Conservation (phyloP, 2,113 vertebrate species). For the rabbit (Oryctolagus cuniculus) region DNA sequence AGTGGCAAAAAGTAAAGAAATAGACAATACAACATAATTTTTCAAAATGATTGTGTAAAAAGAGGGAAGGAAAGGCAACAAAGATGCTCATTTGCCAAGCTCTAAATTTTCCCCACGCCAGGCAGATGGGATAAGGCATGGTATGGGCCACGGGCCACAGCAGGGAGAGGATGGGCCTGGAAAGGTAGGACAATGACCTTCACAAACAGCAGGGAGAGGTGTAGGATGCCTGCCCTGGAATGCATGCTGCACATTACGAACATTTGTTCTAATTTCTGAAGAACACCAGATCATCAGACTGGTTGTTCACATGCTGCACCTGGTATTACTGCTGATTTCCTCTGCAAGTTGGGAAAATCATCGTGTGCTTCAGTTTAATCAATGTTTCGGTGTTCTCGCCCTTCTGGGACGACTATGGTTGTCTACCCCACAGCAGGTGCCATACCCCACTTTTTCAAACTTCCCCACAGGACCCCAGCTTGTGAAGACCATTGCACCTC, state of each 20-base stretch:
- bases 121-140: neutral
- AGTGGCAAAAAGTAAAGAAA: neutral
- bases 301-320: neutral
- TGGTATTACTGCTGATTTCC: neutral
- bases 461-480: neutral
- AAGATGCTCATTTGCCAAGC: neutral
- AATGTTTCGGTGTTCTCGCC: neutral
- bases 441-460: neutral
- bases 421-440: neutral
- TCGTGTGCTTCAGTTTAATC: neutral
- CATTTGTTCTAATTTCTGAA: neutral
- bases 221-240: neutral
- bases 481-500: neutral
- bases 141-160: neutral
- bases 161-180: neutral
- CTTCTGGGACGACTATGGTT: neutral
- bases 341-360: neutral
- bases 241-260: neutral
- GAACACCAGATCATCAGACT: neutral
- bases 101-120: neutral
- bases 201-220: neutral
- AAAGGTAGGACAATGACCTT: neutral
- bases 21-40: neutral
- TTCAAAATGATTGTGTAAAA: neutral
- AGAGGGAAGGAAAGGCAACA: neutral